Evolutionary conservation across 2,113 vertebrate genomes (phyloP), one percentile per base, ranked within the genome.

Genomic region (Ariopsis seemanni): DNA sequence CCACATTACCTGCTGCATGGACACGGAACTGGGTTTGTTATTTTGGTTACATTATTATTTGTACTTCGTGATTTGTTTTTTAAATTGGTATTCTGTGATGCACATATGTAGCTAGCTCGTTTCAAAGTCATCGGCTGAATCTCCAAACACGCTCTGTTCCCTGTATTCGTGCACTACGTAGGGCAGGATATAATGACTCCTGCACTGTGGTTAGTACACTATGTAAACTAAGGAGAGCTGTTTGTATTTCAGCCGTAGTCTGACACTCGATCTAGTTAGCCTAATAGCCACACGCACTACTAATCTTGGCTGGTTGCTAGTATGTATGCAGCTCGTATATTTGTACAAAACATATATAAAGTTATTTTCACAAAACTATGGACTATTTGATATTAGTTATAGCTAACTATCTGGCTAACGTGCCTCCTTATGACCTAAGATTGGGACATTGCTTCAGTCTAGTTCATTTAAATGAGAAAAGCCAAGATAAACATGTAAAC

Each of bases 1-100:
- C 88, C 86, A 85, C 77, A 4, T 63, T 42, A 5, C 30, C 67
- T 1, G n/a, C 79, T 1, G 17, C 89, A 53, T 58, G 89, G 52
- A 55, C 65, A 8, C 86, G 79, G 87, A 93, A 63, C 8, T 90
- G 92, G 82, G 95, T 95, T 87, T 1, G 94, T 92, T 14, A 58
- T 10, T 0, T 62, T 14, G 9, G 10, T 30, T 81, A 57, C 1
- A 65, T 42, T 1, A 48, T 17, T 62, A 18, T 85, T 75, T 55
- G 42, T 55, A 5, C 25, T 53, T 11, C 7, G 17, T 10, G 22
- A 30, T 27, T 22, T 79, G 7, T 53, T 20, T 62, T 78, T 42
- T 65, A 2, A 79, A 42, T 42, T 27, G n/a, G 7, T 25, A 42
- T 17, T 14, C 18, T 14, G 2, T 12, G 27, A 69, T 34, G 52